These are phyloP conservation scores for Lissonota sp. DNA, from an alignment of 2,888 invertebrate species.

Conservation along the genomic window DNA sequence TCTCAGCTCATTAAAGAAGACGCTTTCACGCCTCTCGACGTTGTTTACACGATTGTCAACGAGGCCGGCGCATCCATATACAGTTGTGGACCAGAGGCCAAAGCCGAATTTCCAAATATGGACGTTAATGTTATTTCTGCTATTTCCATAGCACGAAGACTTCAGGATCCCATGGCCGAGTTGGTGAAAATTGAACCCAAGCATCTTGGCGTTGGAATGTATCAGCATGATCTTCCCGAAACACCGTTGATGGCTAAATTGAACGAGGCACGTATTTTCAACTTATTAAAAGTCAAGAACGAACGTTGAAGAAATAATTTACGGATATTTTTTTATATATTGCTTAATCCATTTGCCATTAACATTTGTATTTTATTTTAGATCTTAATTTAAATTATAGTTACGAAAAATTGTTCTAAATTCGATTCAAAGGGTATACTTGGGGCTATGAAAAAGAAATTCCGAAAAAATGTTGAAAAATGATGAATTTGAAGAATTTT, in stretches of 20 bases:
- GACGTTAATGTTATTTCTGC: conserved; percentile 91
- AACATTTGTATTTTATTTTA: too few species aligned
- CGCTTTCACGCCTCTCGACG: conserved; percentile 86
- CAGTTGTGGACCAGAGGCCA: conserved; percentile 93
- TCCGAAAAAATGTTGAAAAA: too few species aligned
- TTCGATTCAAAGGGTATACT: background rate
- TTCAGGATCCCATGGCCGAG: conserved; percentile 96
- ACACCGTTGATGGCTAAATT: conserved; percentile 90
- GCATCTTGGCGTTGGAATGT: conserved; percentile 97
- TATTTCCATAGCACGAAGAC: conserved; percentile 93
- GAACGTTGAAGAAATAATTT: background rate
- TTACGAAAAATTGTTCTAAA: background rate
- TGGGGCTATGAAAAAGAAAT: too few species aligned
- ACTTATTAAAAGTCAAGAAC: background rate
- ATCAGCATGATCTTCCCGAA: conserved; percentile 95
- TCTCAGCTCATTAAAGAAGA: conserved; percentile 86
- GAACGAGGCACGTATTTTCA: conserved; percentile 85
- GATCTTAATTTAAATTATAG: too few species aligned
- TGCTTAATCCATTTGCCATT: background rate
- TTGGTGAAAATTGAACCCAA: conserved; percentile 97
- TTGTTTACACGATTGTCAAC: conserved; percentile 92
- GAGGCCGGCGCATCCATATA: conserved; percentile 97
- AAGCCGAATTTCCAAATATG: conserved; percentile 92
- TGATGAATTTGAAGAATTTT: too few species aligned
- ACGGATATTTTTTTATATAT: background rate